These are phyloP conservation scores for Eleutherodactylus coqui DNA, from an alignment of 2,797 vertebrate species.

Conservation along the genomic window DNA sequence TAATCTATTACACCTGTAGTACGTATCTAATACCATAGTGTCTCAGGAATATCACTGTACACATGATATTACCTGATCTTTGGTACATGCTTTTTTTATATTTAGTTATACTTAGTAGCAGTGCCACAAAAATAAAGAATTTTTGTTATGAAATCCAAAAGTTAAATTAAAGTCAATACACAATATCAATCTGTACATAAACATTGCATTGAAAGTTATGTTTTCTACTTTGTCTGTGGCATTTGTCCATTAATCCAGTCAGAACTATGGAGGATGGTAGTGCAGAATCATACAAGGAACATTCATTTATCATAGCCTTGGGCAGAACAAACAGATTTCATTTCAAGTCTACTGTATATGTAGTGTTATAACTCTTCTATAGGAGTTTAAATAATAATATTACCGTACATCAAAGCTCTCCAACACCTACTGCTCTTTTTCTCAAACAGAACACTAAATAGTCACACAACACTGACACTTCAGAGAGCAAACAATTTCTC, in stretches of 20 bases:
- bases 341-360: slow-evolving; percentile 19
- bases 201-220: not conserved
- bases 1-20: not conserved
- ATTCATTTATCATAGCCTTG: slow-evolving; percentile 21
- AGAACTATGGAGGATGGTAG: slow-evolving; percentile 9
- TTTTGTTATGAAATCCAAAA: not conserved
- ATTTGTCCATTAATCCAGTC: slow-evolving; percentile 2
- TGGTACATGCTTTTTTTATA: not conserved
- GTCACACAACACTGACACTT: slow-evolving; percentile 16
- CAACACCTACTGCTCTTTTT: slow-evolving; percentile 18
- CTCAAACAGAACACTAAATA: slow-evolving; percentile 1
- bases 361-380: slow-evolving; percentile 34
- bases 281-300: slow-evolving; percentile 35
- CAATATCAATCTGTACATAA: not conserved
- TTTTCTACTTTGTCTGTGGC: not conserved
- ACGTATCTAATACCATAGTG: not conserved
- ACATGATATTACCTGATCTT: not conserved
- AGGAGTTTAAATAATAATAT: slow-evolving; percentile 41
- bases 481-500: not conserved
- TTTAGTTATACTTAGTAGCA: not conserved
- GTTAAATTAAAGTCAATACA: not conserved
- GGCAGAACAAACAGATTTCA: slow-evolving; percentile 40
- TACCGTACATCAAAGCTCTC: slow-evolving; percentile 13
- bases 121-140: not conserved
- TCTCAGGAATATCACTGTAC: not conserved